phyloP scores from a whole-genome alignment of 1,140 invertebrate genomes.

The Pemphigus obesinymphae region DNA sequence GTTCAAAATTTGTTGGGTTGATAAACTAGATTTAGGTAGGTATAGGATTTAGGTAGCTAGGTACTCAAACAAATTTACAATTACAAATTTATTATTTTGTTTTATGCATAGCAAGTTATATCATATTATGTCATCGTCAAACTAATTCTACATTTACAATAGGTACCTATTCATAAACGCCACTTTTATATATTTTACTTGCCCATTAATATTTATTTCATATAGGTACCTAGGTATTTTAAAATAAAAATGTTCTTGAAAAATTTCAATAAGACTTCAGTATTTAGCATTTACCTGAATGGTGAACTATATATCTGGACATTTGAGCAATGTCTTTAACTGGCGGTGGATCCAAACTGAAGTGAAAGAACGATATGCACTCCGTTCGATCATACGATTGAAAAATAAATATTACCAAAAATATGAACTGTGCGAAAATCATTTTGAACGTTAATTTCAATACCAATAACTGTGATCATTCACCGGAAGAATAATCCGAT shows the following conservation, averaged over 20 bases:
- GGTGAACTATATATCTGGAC: constrained; percentile 56
- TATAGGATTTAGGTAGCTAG: too few species aligned
- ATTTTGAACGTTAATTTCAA: neutral
- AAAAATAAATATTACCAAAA: neutral
- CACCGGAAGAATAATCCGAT: neutral
- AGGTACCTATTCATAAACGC: too few species aligned
- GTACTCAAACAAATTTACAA: too few species aligned
- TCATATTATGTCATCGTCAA: too few species aligned
- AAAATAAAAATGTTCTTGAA: neutral
- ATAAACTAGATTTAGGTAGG: too few species aligned
- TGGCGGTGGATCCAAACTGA: constrained; percentile 47
- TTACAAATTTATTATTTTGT: too few species aligned
- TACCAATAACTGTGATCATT: neutral
- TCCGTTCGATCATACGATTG: neutral
- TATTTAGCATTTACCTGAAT: constrained; percentile 50
- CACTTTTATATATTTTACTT: too few species aligned
- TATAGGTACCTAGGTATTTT: neutral
- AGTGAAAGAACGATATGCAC: constrained; percentile 22
- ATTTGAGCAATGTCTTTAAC: constrained; percentile 52
- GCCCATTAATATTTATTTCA: too few species aligned
- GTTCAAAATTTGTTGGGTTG: too few species aligned
- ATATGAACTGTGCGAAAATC: neutral
- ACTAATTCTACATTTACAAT: too few species aligned
- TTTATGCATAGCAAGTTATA: too few species aligned
- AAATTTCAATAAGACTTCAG: too few species aligned